phyloP scores from a whole-genome alignment of 2,113 vertebrate genomes.

The Brachyistius frenatus region DNA sequence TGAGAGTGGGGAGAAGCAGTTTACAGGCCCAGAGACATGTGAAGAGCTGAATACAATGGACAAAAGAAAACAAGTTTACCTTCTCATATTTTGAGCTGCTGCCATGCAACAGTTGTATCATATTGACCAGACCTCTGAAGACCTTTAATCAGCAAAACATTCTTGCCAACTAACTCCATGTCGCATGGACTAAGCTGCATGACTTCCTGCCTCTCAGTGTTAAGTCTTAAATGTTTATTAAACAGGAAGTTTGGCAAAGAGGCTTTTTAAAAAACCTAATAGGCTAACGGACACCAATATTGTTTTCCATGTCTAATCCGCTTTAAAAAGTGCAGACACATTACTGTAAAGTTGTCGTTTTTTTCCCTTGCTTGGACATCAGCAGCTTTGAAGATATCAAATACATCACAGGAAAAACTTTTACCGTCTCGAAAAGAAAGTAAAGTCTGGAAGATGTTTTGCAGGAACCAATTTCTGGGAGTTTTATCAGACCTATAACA shows the following conservation, averaged over 20 bases:
- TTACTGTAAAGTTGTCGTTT: background rate
- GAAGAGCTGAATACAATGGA: background rate
- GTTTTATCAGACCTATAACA: no score
- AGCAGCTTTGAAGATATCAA: constrained; percentile 3
- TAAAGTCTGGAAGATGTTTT: no score
- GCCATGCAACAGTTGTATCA: background rate
- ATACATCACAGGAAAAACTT: background rate
- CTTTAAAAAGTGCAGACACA: constrained; percentile 44
- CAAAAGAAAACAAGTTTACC: background rate
- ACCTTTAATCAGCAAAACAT: constrained; percentile 25
- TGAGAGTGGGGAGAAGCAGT: background rate
- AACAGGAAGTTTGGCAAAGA: constrained; percentile 76
- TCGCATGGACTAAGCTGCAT: constrained; percentile 57
- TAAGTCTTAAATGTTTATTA: constrained; percentile 79
- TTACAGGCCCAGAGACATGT: background rate
- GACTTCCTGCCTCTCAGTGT: constrained; percentile 54
- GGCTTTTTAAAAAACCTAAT: constrained; percentile 73
- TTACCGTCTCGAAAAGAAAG: no score
- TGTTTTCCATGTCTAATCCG: constrained; percentile 72
- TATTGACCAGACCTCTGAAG: constrained; percentile 11
- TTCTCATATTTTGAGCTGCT: background rate
- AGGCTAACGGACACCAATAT: constrained; percentile 60
- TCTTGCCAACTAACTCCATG: constrained; percentile 45
- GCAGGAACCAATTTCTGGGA: no score
- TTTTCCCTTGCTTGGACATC: background rate